Base-by-base conservation (phyloP, 2,797 vertebrate species). In the Leptodactylus fallax region DNA sequence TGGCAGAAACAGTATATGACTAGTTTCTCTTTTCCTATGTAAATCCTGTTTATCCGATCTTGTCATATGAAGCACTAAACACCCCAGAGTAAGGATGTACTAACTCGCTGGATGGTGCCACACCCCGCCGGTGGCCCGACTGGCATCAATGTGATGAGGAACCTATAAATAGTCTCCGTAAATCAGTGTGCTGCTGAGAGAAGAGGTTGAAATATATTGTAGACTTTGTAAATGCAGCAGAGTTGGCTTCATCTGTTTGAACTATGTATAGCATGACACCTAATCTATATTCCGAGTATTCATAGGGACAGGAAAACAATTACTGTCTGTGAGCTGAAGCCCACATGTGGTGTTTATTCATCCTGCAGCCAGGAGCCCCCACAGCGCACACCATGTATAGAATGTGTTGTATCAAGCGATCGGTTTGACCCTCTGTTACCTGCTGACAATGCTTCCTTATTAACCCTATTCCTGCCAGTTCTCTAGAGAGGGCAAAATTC, bases 221-320 rank as follows among this genome's bases (percentile, higher is more conserved):
- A 76, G 45, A 49, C 58, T 72, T 72, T 69, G 81, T 71, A 45
- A 45, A 72, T 56, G 45, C 81, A 71, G 81, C 65, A 71, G 25
- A 83, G 81, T 56, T 19, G 51, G 67, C 53, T 58, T 67, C 47
- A 51, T 65, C 45, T 51, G 47, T 82, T 10, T 85, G 74, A 67
- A 85, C 84, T 65, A 51, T 85, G 72, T 85, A 85, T 85, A 76
- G 83, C 27, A 13, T 51, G n/a, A 78, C 58, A 77, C 56, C 36
- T 61, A 65, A 85, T 85, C 74, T 78, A 78, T 65, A 85, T 78
- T 85, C 84, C 12, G 19, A 17, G 45, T 85, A 85, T 77, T 85
- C 74, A 65, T 53, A 36, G 53, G 49, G 67, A 83, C 81, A 67
- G 23, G 58, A 65, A 79, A 85, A 78, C 74, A 78, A 85, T 85